phyloP scores from a whole-genome alignment of 2,888 invertebrate species.

The Synanthedon vespiformis region DNA sequence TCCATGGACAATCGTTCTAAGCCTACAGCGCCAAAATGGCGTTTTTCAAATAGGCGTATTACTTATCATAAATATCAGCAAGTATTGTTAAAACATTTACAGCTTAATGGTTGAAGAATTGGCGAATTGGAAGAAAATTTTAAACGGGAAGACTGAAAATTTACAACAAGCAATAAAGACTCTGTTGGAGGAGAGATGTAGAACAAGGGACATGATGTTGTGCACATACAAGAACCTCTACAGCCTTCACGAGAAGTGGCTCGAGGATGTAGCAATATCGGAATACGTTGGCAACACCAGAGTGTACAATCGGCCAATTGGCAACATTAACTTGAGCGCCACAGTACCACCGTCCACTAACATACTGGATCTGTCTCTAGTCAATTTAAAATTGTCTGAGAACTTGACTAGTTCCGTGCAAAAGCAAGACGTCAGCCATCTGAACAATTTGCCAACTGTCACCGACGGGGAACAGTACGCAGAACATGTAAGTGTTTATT shows the following conservation, averaged over 20 bases:
- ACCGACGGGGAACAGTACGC: constrained; percentile 72
- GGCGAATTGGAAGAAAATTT: constrained; percentile 85
- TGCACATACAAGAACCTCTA: constrained; percentile 74
- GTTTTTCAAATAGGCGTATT: too few species aligned
- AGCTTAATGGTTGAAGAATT: constrained; percentile 94
- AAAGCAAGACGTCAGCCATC: constrained; percentile 53
- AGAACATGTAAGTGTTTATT: constrained; percentile 60
- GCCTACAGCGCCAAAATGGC: too few species aligned
- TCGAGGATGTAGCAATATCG: constrained; percentile 53
- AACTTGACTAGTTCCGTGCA: constrained; percentile 63
- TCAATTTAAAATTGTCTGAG: constrained; percentile 74
- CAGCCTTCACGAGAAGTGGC: constrained; percentile 57
- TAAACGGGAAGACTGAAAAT: constrained; percentile 78
- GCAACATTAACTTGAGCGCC: constrained; percentile 61
- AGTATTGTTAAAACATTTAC: constrained; percentile 17
- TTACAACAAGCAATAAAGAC: constrained; percentile 77
- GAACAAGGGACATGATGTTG: constrained; percentile 73
- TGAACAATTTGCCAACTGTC: constrained; percentile 38
- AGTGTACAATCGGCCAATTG: constrained; percentile 49
- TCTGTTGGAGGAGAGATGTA: constrained; percentile 77
- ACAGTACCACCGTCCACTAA: constrained; percentile 67
- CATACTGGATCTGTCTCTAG: constrained; percentile 73
- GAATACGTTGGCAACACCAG: constrained; percentile 47
- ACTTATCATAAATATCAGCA: constrained; percentile 4
- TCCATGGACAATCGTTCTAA: too few species aligned